phyloP scores from a whole-genome alignment of 1,140 invertebrate genomes.

The Heliconius nattereri region DNA sequence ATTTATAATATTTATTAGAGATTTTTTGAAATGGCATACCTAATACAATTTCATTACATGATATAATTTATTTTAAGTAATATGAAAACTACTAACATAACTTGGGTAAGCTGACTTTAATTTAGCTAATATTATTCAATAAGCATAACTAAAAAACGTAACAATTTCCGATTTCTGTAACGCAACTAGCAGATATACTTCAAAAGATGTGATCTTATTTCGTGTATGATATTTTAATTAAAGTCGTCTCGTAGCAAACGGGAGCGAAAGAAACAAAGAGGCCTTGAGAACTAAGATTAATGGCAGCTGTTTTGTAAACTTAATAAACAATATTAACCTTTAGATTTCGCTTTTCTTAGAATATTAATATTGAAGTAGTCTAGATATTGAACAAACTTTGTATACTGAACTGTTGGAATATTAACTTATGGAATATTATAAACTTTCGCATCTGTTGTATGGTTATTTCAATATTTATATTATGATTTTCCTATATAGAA shows the following conservation, averaged over 20 bases:
- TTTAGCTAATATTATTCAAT: background rate
- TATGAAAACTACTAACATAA: too few relatives aligned
- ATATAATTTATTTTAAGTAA: too few relatives aligned
- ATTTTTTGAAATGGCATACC: too few relatives aligned
- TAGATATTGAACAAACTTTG: constrained; percentile 8
- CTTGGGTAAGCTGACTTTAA: too few relatives aligned
- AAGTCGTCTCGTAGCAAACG: constrained; percentile 58
- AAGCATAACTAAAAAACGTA: constrained; percentile 42
- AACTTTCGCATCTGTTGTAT: background rate
- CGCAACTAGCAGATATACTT: constrained; percentile 38
- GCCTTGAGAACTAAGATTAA: constrained; percentile 70
- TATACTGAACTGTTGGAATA: constrained; percentile 1
- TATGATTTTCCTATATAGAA: background rate
- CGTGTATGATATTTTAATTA: constrained; percentile 75
- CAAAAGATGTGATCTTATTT: constrained; percentile 60
- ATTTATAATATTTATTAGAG: too few relatives aligned
- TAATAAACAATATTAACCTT: constrained; percentile 38
- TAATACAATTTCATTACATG: too few relatives aligned
- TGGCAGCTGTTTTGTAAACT: constrained; percentile 64
- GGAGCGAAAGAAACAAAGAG: constrained; percentile 60
- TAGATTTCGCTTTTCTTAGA: constrained; percentile 19
- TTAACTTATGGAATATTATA: background rate
- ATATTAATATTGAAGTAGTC: constrained; percentile 20
- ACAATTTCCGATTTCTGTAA: constrained; percentile 46
- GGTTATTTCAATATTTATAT: constrained; percentile 12